A percentile compares a stretch with the other conserved stretches of the same genome.
Evolutionary conservation across 2,888 invertebrate species (phyloP).

Genomic region (Hypomecis punctinalis): DNA sequence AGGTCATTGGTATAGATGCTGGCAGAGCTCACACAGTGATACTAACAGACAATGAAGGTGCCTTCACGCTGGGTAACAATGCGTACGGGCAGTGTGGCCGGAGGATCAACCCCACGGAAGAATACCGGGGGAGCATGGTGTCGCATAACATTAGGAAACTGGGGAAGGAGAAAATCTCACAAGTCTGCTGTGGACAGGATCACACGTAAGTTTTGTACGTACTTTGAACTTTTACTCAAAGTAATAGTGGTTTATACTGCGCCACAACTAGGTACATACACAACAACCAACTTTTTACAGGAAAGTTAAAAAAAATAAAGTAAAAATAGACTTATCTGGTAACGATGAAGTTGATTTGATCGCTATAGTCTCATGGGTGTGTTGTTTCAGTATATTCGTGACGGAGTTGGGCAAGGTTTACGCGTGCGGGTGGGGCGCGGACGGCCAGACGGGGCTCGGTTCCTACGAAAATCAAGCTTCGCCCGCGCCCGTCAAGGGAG

Average conservation of each 20-base stretch:
- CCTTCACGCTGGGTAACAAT: conserved; percentile 95
- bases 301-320: too few relatives aligned
- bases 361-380: conserved; percentile 3
- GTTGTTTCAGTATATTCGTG: conserved; percentile 87
- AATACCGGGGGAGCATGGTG: conserved; percentile 87
- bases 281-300: too few relatives aligned
- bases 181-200: conserved; percentile 95
- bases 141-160: conserved; percentile 88
- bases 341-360: too few relatives aligned
- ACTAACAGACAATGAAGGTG: conserved; percentile 91
- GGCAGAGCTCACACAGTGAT: conserved; percentile 95
- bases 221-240: not conserved
- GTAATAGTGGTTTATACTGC: too few relatives aligned
- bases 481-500: conserved; percentile 89
- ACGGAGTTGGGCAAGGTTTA: conserved; percentile 92
- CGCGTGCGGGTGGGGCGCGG: conserved; percentile 97
- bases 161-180: conserved; percentile 86
- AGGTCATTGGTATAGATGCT: conserved; percentile 86
- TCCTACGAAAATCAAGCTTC: conserved; percentile 86
- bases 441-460: conserved; percentile 96
- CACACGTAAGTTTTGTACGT: conserved; percentile 86
- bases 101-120: conserved; percentile 89
- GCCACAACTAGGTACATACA: too few relatives aligned
- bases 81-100: conserved; percentile 97
- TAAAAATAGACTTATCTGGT: too few relatives aligned